A percentile compares a stretch with the other conserved stretches of the same genome.
phyloP scores from a whole-genome alignment of 1,140 invertebrate species.

The Hyles euphorbiae region DNA sequence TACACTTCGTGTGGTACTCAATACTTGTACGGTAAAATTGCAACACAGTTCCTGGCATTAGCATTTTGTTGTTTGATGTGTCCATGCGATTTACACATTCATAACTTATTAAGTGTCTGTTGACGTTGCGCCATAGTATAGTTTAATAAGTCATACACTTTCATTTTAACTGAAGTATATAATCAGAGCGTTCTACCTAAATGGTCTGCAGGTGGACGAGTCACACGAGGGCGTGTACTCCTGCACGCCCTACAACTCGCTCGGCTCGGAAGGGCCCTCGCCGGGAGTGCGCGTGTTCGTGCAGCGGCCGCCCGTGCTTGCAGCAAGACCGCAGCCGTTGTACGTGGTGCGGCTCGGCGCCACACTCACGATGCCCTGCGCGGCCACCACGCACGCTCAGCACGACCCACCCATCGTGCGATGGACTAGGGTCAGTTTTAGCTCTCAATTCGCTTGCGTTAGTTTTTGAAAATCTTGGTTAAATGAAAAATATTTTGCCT shows the following conservation, averaged over 20 bases:
- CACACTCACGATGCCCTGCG: constrained; percentile 89
- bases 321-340: constrained; percentile 84
- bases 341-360: constrained; percentile 90
- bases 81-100: no score
- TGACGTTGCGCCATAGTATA: no score
- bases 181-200: no score
- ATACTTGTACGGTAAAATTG: no score
- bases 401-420: constrained; percentile 85
- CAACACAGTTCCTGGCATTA: no score
- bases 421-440: constrained; percentile 87
- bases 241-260: constrained; percentile 93
- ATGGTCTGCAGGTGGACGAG: constrained; percentile 79
- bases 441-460: no score
- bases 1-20: neutral
- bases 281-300: constrained; percentile 92
- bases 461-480: no score
- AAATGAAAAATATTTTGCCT: no score
- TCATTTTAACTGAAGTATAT: no score
- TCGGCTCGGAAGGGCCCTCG: constrained; percentile 91
- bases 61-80: no score
- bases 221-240: constrained; percentile 88
- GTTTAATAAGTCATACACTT: no score
- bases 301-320: constrained; percentile 88
- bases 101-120: no score
- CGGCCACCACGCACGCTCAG: constrained; percentile 77